phyloP scores from a whole-genome alignment of 2,888 invertebrate species.

The Galeruca laticollis region DNA sequence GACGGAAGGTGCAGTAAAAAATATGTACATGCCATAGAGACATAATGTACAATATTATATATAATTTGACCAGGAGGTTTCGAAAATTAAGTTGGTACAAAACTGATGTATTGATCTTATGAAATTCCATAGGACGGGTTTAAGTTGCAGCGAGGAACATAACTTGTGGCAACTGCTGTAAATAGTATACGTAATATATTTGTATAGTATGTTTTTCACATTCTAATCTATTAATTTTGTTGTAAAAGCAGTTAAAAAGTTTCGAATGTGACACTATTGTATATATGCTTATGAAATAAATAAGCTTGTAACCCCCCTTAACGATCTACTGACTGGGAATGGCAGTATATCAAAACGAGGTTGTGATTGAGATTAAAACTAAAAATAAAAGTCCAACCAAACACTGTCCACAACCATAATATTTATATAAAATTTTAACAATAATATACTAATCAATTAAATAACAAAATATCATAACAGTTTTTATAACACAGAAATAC shows the following conservation, averaged over 20 bases:
- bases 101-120: not conserved
- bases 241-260: constrained; percentile 9
- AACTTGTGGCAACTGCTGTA: not conserved
- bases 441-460: constrained; percentile 60
- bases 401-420: constrained; percentile 62
- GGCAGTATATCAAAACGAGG: constrained; percentile 54
- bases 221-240: not conserved
- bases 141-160: not conserved
- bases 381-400: constrained; percentile 47
- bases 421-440: constrained; percentile 66
- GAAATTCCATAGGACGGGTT: constrained; percentile 3
- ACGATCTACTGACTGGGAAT: constrained; percentile 62
- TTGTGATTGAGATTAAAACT: constrained; percentile 35
- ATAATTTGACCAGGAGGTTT: not conserved
- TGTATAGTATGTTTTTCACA: not conserved
- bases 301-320: constrained; percentile 27
- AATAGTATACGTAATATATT: not conserved
- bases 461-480: constrained; percentile 58
- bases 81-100: not conserved
- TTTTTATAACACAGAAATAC: constrained; percentile 56
- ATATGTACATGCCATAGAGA: not conserved
- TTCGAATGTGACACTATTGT: not conserved
- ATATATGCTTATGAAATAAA: constrained; percentile 3
- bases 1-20: constrained; percentile 9
- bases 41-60: not conserved